A percentile compares a stretch with the other conserved stretches of the same genome.
Conservation (phyloP, 2,113 vertebrate genomes). For the Neofelis nebulosa region DNA sequence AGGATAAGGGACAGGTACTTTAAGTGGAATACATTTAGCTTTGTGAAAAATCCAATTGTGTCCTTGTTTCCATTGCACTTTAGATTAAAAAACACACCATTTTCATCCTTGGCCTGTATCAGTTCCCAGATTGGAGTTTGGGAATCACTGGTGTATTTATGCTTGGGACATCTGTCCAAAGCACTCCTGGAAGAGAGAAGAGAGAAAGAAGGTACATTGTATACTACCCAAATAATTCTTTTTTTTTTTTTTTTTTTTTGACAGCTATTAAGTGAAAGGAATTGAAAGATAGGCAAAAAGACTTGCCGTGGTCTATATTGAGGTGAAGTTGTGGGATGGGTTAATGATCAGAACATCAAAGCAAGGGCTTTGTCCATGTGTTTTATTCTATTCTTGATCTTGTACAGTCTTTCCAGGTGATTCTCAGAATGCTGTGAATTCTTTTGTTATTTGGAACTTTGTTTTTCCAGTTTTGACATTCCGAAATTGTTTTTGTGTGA, state of each 20-base stretch:
- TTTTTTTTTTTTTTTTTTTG: constrained; percentile 18
- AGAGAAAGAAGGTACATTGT: neutral
- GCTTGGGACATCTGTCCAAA: neutral
- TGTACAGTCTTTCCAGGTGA: neutral
- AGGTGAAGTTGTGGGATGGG: neutral
- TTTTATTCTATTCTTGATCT: neutral
- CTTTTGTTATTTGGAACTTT: neutral
- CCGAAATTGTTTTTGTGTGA: neutral
- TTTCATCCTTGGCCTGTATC: neutral
- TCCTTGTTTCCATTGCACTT: neutral
- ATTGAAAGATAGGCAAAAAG: neutral
- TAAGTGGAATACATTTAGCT: neutral
- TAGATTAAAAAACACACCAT: neutral
- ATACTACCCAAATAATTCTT: neutral
- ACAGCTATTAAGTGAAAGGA: neutral
- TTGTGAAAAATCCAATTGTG: neutral
- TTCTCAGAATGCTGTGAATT: neutral
- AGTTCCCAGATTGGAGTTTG: neutral
- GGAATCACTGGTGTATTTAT: neutral
- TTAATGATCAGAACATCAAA: neutral
- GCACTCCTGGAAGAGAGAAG: neutral
- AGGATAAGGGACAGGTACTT: neutral
- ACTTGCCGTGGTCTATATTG: neutral
- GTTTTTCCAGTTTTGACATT: neutral
- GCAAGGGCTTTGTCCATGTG: neutral